These are phyloP conservation scores for Willisornis vidua DNA, from an alignment of 2,113 vertebrate species.

Conservation along the genomic window DNA sequence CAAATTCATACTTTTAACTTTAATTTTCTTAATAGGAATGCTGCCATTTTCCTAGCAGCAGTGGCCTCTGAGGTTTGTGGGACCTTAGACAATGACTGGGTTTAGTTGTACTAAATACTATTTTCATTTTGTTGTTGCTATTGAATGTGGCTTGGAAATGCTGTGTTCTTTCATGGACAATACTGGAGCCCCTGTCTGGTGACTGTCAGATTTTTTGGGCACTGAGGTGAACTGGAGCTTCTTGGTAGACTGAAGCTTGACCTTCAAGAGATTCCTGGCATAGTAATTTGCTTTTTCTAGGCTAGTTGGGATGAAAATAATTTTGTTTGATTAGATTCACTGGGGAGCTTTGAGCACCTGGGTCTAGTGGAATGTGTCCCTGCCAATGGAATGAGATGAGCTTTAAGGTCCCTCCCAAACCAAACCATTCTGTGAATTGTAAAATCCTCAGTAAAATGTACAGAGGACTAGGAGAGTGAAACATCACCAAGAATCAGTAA, in stretches of 20 bases:
- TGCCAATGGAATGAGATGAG: not conserved
- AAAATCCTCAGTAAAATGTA: not conserved
- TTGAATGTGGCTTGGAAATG: not conserved
- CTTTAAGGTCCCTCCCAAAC: not conserved
- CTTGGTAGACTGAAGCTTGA: not conserved
- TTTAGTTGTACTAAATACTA: not conserved
- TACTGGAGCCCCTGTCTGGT: not conserved
- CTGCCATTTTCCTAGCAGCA: not conserved
- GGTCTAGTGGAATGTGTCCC: not conserved
- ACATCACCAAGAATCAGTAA: not conserved
- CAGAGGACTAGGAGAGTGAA: not conserved
- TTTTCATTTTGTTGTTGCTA: not conserved
- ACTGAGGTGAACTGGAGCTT: not conserved
- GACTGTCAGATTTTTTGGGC: not conserved
- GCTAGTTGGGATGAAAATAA: not conserved
- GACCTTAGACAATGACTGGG: not conserved
- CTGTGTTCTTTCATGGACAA: not conserved
- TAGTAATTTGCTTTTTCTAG: not conserved
- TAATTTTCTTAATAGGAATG: not conserved
- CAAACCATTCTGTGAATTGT: not conserved
- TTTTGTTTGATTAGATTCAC: not conserved
- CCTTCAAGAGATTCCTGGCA: not conserved
- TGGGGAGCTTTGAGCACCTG: not conserved
- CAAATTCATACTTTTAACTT: not conserved
- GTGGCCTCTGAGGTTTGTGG: not conserved